Conservation (phyloP, 1,140 invertebrate species). For the Heliothis subflexa region DNA sequence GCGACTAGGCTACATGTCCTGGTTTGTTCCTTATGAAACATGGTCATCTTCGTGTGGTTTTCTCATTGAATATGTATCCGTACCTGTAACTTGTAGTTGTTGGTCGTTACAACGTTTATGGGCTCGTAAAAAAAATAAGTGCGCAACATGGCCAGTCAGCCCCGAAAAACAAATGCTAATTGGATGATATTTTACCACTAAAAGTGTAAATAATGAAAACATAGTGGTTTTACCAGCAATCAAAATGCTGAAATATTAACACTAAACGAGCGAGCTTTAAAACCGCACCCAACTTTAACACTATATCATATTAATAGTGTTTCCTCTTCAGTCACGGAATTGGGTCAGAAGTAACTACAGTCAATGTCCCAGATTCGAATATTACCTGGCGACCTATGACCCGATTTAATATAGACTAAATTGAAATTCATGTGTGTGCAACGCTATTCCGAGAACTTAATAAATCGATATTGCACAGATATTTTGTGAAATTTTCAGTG, state of each 20-base stretch:
- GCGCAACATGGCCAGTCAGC: no score
- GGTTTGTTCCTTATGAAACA: neutral
- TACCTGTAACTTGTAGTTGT: neutral
- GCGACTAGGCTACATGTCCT: slow-evolving; percentile 8
- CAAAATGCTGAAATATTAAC: neutral
- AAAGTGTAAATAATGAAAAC: neutral
- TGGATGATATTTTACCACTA: neutral
- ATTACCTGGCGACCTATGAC: slow-evolving; percentile 39
- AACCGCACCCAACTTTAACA: slow-evolving; percentile 6
- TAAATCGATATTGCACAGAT: neutral
- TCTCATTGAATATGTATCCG: neutral
- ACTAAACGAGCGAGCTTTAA: neutral
- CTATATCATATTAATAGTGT: slow-evolving; percentile 30
- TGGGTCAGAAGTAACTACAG: slow-evolving; percentile 27
- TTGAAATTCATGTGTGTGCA: slow-evolving; percentile 20
- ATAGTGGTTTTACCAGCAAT: no score
- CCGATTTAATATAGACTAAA: slow-evolving; percentile 37
- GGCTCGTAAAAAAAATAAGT: no score
- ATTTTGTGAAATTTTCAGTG: neutral
- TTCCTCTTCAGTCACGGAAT: slow-evolving; percentile 23
- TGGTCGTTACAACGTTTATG: neutral
- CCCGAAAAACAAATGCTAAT: no score
- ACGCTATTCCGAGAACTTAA: neutral
- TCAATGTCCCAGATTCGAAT: slow-evolving; percentile 15
- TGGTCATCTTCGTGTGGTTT: neutral